Evolutionary conservation across 2,113 vertebrate species (phyloP).

Genomic region (Cyrtonyx montezumae): DNA sequence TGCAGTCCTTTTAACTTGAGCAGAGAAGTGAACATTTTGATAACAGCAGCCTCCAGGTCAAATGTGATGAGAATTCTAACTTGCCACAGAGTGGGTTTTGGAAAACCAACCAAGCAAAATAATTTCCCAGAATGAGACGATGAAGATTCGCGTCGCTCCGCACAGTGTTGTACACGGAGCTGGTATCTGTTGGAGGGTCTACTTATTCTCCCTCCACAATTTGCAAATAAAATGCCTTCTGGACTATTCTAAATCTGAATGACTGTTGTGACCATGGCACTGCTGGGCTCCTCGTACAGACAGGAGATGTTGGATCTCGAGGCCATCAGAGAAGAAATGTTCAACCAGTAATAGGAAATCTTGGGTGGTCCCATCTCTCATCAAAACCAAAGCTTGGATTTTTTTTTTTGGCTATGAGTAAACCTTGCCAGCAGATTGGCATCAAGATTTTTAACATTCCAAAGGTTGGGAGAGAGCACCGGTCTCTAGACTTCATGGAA

Average conservation of each 20-base stretch:
- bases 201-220: not conserved
- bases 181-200: not conserved
- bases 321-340: not conserved
- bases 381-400: not conserved
- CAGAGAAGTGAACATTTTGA: slow-evolving; percentile 41
- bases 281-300: not conserved
- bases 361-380: not conserved
- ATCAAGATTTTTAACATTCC: not conserved
- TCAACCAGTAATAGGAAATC: not conserved
- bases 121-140: slow-evolving; percentile 21
- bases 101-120: slow-evolving; percentile 44
- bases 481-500: not conserved
- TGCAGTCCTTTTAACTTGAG: slow-evolving; percentile 50
- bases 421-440: not conserved
- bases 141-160: not conserved
- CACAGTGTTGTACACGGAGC: not conserved
- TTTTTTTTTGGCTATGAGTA: not conserved
- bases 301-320: not conserved
- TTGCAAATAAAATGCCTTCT: slow-evolving; percentile 40
- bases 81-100: slow-evolving; percentile 14
- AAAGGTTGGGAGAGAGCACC: not conserved
- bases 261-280: not conserved
- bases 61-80: slow-evolving; percentile 62
- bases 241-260: not conserved
- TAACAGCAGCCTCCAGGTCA: slow-evolving; percentile 55